Percentiles rank a stretch among this genome's conserved stretches.
Conservation (phyloP, 2,888 invertebrate species). For the Augochlorella aurata region DNA sequence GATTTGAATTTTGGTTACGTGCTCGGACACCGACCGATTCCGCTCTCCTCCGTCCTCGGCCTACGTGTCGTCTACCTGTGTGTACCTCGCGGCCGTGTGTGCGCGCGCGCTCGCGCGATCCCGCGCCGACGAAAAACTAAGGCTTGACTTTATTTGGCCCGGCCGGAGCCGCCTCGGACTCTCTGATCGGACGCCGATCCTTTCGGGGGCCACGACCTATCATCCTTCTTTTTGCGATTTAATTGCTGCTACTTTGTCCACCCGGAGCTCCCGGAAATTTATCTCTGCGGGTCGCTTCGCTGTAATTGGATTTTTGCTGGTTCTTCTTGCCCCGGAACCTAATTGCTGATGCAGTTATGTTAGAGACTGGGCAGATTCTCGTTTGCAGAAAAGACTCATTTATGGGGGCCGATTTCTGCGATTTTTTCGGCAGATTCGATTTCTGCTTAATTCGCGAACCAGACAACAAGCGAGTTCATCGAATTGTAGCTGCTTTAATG, state of each 20-base stretch:
- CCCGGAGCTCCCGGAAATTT: not conserved
- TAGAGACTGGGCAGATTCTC: not conserved
- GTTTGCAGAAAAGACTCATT: not conserved
- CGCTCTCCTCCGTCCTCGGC: slow-evolving; percentile 22
- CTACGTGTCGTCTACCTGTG: slow-evolving; percentile 2
- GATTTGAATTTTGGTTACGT: slow-evolving; percentile 75
- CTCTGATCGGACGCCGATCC: not conserved
- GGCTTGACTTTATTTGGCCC: slow-evolving; percentile 71
- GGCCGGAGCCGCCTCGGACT: slow-evolving; percentile 28
- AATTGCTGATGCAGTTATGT: not conserved
- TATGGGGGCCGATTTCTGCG: not conserved
- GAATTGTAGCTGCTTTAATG: too few species aligned
- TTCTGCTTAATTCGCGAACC: too few species aligned
- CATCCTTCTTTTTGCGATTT: not conserved
- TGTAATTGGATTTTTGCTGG: not conserved
- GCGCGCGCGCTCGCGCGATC: not conserved
- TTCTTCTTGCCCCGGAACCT: not conserved
- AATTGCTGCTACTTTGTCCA: slow-evolving; percentile 10
- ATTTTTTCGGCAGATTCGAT: too few species aligned
- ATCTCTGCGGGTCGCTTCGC: not conserved
- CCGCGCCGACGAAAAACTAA: slow-evolving; percentile 60
- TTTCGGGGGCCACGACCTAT: slow-evolving; percentile 17
- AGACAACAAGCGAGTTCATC: too few species aligned
- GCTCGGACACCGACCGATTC: slow-evolving; percentile 49
- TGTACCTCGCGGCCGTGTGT: not conserved